A percentile compares a stretch with the other conserved stretches of the same genome.
These are phyloP conservation scores for Theonella swinhoei DNA, from an alignment of 37 sponge, comb jelly and placozoan species.

Conservation along the genomic window DNA sequence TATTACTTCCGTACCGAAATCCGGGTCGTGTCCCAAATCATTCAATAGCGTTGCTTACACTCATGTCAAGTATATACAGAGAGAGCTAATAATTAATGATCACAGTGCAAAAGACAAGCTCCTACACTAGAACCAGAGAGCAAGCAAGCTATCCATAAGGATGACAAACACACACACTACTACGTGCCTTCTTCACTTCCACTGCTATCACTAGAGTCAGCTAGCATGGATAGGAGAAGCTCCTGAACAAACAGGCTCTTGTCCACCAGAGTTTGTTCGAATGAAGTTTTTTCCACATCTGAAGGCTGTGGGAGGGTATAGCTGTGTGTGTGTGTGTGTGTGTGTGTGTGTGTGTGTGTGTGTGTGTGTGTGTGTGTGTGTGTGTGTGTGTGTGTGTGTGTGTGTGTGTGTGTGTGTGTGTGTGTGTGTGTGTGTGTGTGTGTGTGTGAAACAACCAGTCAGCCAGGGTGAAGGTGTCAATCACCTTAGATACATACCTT, in stretches of 20 bases:
- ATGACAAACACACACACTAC: conserved; percentile 10
- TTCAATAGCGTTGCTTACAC: too few species aligned
- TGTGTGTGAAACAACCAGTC: conserved; percentile 13
- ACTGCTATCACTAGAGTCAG: conserved; percentile 17
- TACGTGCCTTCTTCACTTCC: conserved; percentile 48
- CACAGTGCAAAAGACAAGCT: neutral
- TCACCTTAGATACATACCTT: neutral
- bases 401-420: conserved; percentile 27
- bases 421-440: conserved; percentile 58
- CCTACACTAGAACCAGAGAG: neutral
- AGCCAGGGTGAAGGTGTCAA: neutral
- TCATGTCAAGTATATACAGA: too few species aligned
- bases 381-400: conserved; percentile 28
- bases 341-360: conserved; percentile 30
- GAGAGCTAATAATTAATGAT: neutral
- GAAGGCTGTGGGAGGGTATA: conserved; percentile 11
- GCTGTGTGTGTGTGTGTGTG: conserved; percentile 29
- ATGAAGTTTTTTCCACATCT: conserved; percentile 30
- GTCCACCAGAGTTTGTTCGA: conserved; percentile 36
- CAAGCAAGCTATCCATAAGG: neutral
- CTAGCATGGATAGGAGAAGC: conserved; percentile 69
- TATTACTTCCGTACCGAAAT: too few species aligned
- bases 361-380: conserved; percentile 25
- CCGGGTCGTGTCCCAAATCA: too few species aligned
- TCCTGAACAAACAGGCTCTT: conserved; percentile 73